Base-by-base conservation (phyloP, 1,140 invertebrate genomes). In the Cotesia vestalis region DNA sequence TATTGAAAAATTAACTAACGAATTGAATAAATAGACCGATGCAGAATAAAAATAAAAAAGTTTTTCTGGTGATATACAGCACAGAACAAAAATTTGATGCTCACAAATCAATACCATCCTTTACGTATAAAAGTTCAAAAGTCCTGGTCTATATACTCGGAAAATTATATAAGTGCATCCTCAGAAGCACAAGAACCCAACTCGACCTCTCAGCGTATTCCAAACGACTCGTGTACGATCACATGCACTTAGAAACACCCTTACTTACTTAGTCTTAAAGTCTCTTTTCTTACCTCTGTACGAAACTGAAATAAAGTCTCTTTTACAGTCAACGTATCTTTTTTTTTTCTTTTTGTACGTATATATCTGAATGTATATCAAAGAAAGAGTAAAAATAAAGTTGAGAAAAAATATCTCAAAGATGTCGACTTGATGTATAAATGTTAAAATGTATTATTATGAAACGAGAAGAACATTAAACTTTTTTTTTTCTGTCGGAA, bases 81-180 rank as follows among this genome's bases (percentile, higher is more conserved):
- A 0, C 40, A 46, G 40, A 46, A 11, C 1, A 46, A 11, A 46
- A 46, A 46, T 46, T 46, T 46, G 40, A 46, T 46, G 40, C 40
- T 9, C 78, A 79, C 74, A 75, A 73, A 73, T 68, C 73, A 77
- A 76, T 46, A 46, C 11, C 2, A 8, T 9, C 40, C 11, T 46
- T 46, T 46, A 72, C 71, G 38, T 73, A 61, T 76, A 72, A 55
- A 57, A 64, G 75, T 66, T 66, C 40, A 46, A 66, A 66, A 76
- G 73, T 76, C 74, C 27, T 14, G 40, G 6, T 46, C 11, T 11
- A 46, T 46, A 46, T 46, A 46, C 11, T 12, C 51, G 55, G 71
- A 74, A 71, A 72, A 66, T 59, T 66, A 40, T 69, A 70, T 60
- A 64, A 76, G 73, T 71, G 73, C 68, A 73, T 66, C 64, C 68